Base-by-base conservation (phyloP, 2,113 vertebrate species). In the Rhinogobius similis region DNA sequence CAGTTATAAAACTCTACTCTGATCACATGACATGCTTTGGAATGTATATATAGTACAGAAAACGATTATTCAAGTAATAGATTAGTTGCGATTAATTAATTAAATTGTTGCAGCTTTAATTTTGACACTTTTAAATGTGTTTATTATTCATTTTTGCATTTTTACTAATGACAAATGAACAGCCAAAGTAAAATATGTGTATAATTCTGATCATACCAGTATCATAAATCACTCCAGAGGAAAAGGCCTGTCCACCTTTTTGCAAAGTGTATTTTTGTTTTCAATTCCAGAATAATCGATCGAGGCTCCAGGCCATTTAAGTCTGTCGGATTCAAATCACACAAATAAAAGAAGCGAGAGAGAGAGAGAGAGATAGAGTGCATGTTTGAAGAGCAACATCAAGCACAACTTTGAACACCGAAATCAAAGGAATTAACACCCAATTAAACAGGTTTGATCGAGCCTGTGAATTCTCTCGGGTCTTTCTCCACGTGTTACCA, bases 381-480 rank as follows among this genome's bases (percentile, higher is more conserved):
- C 67, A 62, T 48, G 39, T 66, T 69, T 73, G 23, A 67, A 79
- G 44, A 83, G 82, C 69, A 73, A 85, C 82, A 85, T 65, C 27
- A 38, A 76, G 71, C 77, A 88, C 78, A 67, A 74, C 44, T 81
- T 77, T 80, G 39, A 76, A 82, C 62, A 81, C 61, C 12, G 18
- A 79, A 82, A 46, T 70, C 32, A 81, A 81, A 68, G n/a, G 81
- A 75, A 73, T 56, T 78, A 78, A 87, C 76, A 85, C 62, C 72
- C 70, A 72, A 75, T 73, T 82, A 70, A 65, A 86, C 70, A 68
- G 70, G 72, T 85, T 77, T 58, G 27, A 76, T 73, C 0, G 53
- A 70, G 76, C 65, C 68, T 48, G 16, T 41, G 56, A 43, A 72
- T 70, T 18, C 39, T 8, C 32, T 77, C 50, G 48, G 79, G 79